Evolutionary conservation across 2,113 vertebrate genomes (phyloP).

Genomic region (Thalassarche chlororhynchos): DNA sequence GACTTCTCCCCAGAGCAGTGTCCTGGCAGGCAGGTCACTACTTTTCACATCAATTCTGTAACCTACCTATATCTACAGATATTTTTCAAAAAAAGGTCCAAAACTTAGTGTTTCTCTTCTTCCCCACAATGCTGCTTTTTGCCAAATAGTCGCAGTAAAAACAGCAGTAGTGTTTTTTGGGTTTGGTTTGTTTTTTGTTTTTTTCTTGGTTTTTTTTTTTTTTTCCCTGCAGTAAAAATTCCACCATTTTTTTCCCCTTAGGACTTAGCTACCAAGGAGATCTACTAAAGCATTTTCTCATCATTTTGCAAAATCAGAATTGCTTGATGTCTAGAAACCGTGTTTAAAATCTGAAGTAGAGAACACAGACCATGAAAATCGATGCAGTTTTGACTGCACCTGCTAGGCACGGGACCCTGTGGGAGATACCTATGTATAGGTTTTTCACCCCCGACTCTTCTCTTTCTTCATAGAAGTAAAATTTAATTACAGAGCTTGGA

Average conservation of each 20-base stretch:
- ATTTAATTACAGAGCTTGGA: conserved; percentile 4
- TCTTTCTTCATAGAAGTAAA: background rate
- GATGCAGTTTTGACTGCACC: background rate
- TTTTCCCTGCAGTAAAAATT: background rate
- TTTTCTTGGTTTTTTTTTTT: background rate
- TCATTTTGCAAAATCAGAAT: background rate
- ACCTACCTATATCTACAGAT: background rate
- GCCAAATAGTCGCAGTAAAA: background rate
- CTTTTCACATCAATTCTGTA: background rate
- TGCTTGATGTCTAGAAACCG: background rate
- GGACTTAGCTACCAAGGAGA: background rate
- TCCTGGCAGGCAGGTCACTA: background rate
- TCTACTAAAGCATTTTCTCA: background rate
- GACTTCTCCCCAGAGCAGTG: background rate
- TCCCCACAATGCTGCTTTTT: background rate
- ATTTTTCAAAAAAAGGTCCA: background rate
- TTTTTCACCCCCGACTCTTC: background rate
- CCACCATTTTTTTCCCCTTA: background rate
- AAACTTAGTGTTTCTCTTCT: background rate
- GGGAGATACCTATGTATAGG: background rate
- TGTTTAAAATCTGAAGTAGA: background rate
- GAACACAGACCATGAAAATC: rapidly evolving
- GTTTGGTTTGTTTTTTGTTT: background rate
- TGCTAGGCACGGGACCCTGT: background rate
- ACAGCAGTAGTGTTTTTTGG: background rate